Evolutionary conservation across 2,113 vertebrate genomes (phyloP).

Genomic region (Micromys minutus): DNA sequence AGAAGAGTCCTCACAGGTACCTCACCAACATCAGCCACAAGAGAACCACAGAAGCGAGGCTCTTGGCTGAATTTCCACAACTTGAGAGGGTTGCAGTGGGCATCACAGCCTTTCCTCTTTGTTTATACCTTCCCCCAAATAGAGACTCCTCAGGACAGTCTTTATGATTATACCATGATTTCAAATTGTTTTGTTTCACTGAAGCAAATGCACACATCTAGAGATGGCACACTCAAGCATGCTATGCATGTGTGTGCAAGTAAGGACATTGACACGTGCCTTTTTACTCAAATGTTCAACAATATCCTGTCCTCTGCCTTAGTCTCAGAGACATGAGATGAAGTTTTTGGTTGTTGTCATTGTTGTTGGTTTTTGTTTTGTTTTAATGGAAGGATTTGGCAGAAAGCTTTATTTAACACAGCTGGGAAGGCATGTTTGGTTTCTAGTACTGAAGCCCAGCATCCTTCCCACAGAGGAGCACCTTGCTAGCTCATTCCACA

Average conservation of each 20-base stretch:
- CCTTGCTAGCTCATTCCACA: not conserved
- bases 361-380: not conserved
- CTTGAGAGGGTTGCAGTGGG: not conserved
- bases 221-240: not conserved
- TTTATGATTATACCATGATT: not conserved
- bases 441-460: not conserved
- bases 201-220: not conserved
- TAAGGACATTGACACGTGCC: too few species aligned
- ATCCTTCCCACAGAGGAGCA: not conserved
- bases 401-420: conserved; percentile 44
- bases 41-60: not conserved
- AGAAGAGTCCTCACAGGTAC: not conserved
- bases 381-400: conserved; percentile 14
- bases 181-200: conserved; percentile 21
- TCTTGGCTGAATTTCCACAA: not conserved
- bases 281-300: not conserved
- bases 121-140: not conserved
- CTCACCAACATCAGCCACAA: conserved; percentile 19
- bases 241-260: not conserved
- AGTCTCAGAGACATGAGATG: conserved; percentile 30
- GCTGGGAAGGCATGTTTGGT: not conserved
- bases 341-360: not conserved
- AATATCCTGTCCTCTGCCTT: conserved; percentile 26
- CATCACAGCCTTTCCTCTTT: not conserved
- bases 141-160: not conserved